phyloP scores from a whole-genome alignment of 2,888 invertebrate genomes.

The Ptychoptera contaminata region DNA sequence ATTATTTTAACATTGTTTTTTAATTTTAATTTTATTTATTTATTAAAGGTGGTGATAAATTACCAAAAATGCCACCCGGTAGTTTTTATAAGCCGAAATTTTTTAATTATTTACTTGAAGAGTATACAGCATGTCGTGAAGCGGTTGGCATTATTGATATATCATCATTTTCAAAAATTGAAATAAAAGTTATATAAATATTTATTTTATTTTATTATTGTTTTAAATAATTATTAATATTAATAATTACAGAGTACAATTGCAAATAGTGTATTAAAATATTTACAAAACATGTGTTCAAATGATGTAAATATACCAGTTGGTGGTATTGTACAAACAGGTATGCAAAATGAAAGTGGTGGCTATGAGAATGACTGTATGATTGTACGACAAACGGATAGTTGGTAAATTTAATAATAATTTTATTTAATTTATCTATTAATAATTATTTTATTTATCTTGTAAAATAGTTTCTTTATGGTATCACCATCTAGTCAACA shows the following conservation, averaged over 20 bases:
- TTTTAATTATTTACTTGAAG: slow-evolving; percentile 49
- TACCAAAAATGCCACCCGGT: slow-evolving; percentile 39
- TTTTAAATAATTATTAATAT: slow-evolving; percentile 5
- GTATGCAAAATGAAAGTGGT: slow-evolving; percentile 53
- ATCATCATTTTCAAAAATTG: slow-evolving; percentile 62
- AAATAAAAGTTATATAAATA: slow-evolving; percentile 40
- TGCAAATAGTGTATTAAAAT: slow-evolving; percentile 40
- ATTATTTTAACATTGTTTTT: not conserved
- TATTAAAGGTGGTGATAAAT: slow-evolving; percentile 30
- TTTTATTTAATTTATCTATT: not conserved
- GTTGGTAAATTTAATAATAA: slow-evolving; percentile 27
- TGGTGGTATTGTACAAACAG: slow-evolving; percentile 48
- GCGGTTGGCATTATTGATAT: slow-evolving; percentile 65
- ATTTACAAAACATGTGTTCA: slow-evolving; percentile 47
- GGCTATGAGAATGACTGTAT: slow-evolving; percentile 61
- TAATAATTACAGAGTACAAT: slow-evolving; percentile 32
- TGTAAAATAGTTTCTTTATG: slow-evolving; percentile 57
- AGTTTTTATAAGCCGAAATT: slow-evolving; percentile 53
- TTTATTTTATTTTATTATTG: slow-evolving; percentile 4
- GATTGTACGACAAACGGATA: slow-evolving; percentile 43
- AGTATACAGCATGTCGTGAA: slow-evolving; percentile 56
- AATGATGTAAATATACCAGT: slow-evolving; percentile 48
- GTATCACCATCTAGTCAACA: slow-evolving; percentile 67
- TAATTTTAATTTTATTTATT: slow-evolving; percentile 4
- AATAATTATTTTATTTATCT: slow-evolving; percentile 12